Conservation (phyloP, 2,113 vertebrate genomes). For the Garra rufa region DNA sequence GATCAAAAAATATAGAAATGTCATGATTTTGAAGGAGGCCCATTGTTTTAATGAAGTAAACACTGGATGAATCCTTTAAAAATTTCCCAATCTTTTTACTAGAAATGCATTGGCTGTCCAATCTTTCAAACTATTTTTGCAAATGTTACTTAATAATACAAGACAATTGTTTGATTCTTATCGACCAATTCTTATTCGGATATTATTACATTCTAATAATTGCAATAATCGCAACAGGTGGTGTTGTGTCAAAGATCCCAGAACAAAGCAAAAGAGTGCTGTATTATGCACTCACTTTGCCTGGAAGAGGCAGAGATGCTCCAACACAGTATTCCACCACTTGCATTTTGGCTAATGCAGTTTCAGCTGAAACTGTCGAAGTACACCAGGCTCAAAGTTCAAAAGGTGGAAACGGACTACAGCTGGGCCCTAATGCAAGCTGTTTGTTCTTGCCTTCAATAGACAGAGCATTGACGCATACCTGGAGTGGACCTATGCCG, state of each 20-base stretch:
- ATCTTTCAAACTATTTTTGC: too few species aligned
- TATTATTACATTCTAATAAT: too few species aligned
- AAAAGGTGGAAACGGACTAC: not conserved
- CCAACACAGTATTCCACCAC: conserved; percentile 27
- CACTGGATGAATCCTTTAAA: too few species aligned
- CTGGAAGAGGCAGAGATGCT: conserved; percentile 8
- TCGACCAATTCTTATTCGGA: too few species aligned
- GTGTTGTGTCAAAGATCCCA: conserved; percentile 38
- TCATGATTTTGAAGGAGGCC: too few species aligned
- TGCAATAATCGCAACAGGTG: conserved; percentile 48
- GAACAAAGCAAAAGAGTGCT: conserved; percentile 29
- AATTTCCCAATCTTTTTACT: too few species aligned
- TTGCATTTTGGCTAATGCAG: conserved; percentile 32
- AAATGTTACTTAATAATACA: too few species aligned
- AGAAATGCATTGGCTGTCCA: too few species aligned
- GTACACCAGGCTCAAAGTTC: not conserved
- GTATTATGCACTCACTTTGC: too few species aligned
- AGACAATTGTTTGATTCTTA: too few species aligned
- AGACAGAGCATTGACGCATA: not conserved
- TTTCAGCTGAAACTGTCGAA: not conserved
- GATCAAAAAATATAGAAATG: too few species aligned
- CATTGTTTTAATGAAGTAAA: too few species aligned
- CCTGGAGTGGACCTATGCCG: not conserved
- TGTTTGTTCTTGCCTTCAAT: conserved; percentile 13
- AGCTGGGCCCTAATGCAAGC: not conserved